Evolutionary conservation across 1,140 invertebrate species (phyloP), one percentile per base, ranked within the genome.

Genomic region (Carcinoscorpius rotundicauda): DNA sequence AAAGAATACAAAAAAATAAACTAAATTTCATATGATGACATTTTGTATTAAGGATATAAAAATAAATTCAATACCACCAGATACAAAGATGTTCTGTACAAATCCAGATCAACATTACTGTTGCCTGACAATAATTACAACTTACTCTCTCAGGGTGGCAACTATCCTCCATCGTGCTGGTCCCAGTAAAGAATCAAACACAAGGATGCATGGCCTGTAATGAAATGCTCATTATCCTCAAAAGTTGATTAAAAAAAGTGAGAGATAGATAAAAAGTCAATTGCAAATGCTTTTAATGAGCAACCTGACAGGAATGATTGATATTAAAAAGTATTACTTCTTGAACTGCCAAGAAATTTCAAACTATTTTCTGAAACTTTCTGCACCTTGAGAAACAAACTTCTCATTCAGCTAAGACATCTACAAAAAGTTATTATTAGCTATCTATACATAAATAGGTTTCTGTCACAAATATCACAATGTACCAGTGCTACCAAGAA

Each of bases 151-250:
- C 62, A 97, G 78, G 0, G 90, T 94, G 6, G 89, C 87, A 4
- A 93, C 88, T 63, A 95, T 88, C 64, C 87, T 81, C 52, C 84
- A 83, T 72, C 91, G 81, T 64, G 85, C 87, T 10, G 87, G 85
- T 10, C 88, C 87, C 67, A 86, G 85, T 68, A 97, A 78, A 0
- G 94, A 97, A 78, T 98, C 93, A 77, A 97, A 95, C 75, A 98
- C 91, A 62, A 97, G 79, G 73, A 98, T 95, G 74, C 92, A 92
- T 0, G 94, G 92, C 68, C 79, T 68, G 65, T 50, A 71, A 67
- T 55, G 11, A 29, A 29, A 29, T 29, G 29, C 29, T 29, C 29
- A 29, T 29, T 29, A 29, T 29, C 29, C 29, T 29, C 29, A 29
- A 29, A 29, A 29, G 29, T 29, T 29, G 2, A 29, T 29, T 29